Percentiles rank a stretch among this genome's conserved stretches.
phyloP scores from a whole-genome alignment of 23 tunicate species.

The Pegea sp. region DNA sequence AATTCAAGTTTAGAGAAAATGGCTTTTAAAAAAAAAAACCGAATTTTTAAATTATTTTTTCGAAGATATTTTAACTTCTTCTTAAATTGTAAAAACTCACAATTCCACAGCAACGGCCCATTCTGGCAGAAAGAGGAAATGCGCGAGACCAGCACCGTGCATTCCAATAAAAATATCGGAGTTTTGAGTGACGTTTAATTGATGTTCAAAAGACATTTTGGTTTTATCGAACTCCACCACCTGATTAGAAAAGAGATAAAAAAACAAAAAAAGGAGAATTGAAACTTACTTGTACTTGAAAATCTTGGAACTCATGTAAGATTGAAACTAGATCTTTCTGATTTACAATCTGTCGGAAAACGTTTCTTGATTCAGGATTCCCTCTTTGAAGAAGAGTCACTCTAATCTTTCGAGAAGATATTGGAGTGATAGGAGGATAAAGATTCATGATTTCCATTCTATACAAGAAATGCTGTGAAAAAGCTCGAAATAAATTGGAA shows the following conservation, averaged over 20 bases:
- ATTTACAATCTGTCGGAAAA: conserved; percentile 61
- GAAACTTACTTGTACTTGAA: conserved; percentile 33
- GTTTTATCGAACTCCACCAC: conserved; percentile 70
- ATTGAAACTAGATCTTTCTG: conserved; percentile 23
- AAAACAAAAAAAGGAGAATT: too few species aligned
- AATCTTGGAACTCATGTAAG: conserved; percentile 15
- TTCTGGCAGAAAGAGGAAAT: conserved; percentile 68
- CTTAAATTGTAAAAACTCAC: conserved; percentile 13
- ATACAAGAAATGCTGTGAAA: conserved; percentile 62
- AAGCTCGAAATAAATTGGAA: conserved; percentile 64
- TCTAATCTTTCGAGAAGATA: conserved; percentile 7
- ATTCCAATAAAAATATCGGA: conserved; percentile 80
- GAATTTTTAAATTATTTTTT: background rate
- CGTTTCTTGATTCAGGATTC: conserved; percentile 35
- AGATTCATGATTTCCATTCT: conserved; percentile 41
- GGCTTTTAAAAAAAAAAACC: background rate
- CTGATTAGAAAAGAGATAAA: conserved; percentile 12
- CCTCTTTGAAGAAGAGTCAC: conserved; percentile 68
- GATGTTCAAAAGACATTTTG: conserved; percentile 40
- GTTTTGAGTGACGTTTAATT: conserved; percentile 54
- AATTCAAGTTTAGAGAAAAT: too few species aligned
- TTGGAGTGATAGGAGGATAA: conserved; percentile 4
- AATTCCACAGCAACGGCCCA: conserved; percentile 93
- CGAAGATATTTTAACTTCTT: background rate
- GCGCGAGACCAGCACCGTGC: conserved; percentile 90